Evolutionary conservation across 2,888 invertebrate genomes (phyloP).

Genomic region (Stenodema calcarata): DNA sequence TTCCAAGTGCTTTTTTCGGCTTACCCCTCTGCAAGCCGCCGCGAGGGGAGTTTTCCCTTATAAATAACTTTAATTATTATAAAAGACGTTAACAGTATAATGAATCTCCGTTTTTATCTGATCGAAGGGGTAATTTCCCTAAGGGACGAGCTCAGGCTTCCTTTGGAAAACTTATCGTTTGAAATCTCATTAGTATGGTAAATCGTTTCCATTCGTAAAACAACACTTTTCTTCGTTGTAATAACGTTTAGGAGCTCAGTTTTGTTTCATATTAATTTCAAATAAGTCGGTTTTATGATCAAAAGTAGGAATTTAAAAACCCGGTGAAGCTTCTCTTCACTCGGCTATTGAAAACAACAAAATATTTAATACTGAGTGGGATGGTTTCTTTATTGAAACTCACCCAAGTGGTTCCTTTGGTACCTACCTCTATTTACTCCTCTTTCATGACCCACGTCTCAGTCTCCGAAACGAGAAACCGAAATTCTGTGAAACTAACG

Average conservation of each 20-base stretch:
- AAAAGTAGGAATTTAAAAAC: too few relatives aligned
- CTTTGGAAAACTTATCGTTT: background rate
- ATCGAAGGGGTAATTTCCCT: background rate
- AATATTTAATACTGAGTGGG: too few relatives aligned
- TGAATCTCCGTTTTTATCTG: background rate
- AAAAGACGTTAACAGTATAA: slow-evolving; percentile 2
- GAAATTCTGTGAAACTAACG: too few relatives aligned
- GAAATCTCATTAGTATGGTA: background rate
- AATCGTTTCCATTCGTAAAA: background rate
- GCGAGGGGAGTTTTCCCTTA: background rate
- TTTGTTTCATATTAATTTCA: background rate
- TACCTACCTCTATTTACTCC: too few relatives aligned
- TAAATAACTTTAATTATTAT: background rate
- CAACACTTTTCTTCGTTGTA: background rate
- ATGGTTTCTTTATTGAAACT: too few relatives aligned
- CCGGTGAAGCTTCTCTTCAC: too few relatives aligned
- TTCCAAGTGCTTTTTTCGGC: background rate
- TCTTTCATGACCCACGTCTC: too few relatives aligned
- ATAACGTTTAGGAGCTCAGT: background rate
- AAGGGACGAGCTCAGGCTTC: background rate
- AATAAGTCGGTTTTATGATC: too few relatives aligned
- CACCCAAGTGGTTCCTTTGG: too few relatives aligned
- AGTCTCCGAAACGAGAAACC: too few relatives aligned
- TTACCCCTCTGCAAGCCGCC: background rate
- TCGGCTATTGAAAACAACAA: too few relatives aligned